phyloP scores from a whole-genome alignment of 2,797 vertebrate species.

The Denticeps clupeoides region DNA sequence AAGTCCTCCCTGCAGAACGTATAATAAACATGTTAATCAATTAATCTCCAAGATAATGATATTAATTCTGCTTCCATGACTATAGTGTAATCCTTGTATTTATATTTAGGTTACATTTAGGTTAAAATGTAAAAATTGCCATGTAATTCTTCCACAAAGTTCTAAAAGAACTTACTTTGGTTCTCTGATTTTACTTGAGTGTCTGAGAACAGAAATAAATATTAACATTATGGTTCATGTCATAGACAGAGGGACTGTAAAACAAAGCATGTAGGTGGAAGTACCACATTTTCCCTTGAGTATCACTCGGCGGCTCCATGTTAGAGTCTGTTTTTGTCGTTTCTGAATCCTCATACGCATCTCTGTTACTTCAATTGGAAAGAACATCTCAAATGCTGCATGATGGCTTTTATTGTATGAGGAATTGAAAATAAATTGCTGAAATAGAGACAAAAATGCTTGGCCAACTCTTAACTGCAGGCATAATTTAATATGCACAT shows the following conservation, averaged over 20 bases:
- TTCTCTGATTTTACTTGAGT: not conserved
- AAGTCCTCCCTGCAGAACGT: too few species aligned
- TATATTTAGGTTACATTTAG: too few species aligned
- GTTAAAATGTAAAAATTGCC: too few species aligned
- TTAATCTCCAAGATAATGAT: too few species aligned
- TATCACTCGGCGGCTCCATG: conserved; percentile 9
- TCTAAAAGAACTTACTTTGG: too few species aligned
- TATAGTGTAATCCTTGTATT: too few species aligned
- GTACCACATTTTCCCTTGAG: conserved; percentile 5
- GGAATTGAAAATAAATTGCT: conserved; percentile 2
- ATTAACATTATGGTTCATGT: not conserved
- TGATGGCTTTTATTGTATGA: conserved; percentile 9
- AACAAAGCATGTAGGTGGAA: not conserved
- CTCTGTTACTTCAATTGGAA: conserved; percentile 8
- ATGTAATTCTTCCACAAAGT: too few species aligned
- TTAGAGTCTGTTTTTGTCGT: not conserved
- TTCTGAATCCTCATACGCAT: conserved; percentile 7
- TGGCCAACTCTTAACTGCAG: not conserved
- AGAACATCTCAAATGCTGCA: conserved; percentile 17
- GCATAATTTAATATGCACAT: not conserved
- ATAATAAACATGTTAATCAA: too few species aligned
- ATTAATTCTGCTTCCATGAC: too few species aligned
- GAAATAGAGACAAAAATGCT: not conserved
- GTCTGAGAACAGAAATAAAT: not conserved
- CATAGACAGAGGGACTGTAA: not conserved